Evolutionary conservation across 2,888 invertebrate species (phyloP), one percentile per base, ranked within the genome.

Genomic region (Meta bourneti): DNA sequence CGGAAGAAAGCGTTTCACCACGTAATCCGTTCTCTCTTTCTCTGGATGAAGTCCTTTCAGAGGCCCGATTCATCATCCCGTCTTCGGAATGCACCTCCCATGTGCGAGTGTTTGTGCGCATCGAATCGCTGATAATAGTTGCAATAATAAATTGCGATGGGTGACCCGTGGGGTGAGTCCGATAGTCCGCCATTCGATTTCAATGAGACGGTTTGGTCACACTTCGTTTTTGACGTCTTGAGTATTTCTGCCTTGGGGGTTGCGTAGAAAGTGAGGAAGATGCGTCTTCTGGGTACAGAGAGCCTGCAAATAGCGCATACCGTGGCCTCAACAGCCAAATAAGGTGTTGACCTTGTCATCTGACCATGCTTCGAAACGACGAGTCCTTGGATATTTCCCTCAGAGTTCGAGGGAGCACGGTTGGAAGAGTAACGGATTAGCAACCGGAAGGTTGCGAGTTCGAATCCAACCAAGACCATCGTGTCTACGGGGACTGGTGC

Each of bases 101-200:
- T 16, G 61, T 49, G 85, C 74, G 61, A 1, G 81, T 86, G 75
- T 89, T 89, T 89, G 82, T 61, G 82, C 82, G 89, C 49, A 52
- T n/a, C 90, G 86, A 91, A 91, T 91, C 71, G 81, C 71, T 82
- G 81, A 81, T 86, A 86, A 86, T 91, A 54, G 90, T 54, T 51
- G 54, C 75, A 80, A 86, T 91, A 81, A 91, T 91, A 91, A 91
- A 91, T 91, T 71, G 86, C 52, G 77, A 20, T 70, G 34, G 48
- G 81, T 70, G 78, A 52, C 78, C 83, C 13, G 48, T 20, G 78
- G 78, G 52, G 61, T 19, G 71, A 61, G 77, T 51, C 49, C 61
- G 85, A 48, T 61, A 48, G 75, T 11, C 69, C 52, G 20, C 69
- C 48, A 51, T 77, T 88, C 48, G 71, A 20, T 16, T 16, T 69